Evolutionary conservation across 2,888 invertebrate species (phyloP), one percentile per base, ranked within the genome.

Genomic region (Drosophila formosana): DNA sequence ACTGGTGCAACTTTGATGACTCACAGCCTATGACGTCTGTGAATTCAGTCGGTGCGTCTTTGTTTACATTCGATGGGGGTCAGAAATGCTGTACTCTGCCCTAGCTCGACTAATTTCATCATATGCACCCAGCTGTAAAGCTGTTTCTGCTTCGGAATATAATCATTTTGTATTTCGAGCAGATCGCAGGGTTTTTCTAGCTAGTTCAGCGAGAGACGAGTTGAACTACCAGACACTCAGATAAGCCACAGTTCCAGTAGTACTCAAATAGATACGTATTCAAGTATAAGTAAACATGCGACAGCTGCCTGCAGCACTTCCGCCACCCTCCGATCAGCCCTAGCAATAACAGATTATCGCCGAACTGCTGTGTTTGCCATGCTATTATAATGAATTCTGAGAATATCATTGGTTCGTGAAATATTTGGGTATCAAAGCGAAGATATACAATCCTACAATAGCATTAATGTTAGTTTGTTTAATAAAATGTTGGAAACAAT

Each of bases 21-120:
- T 70, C 75, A 75, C 8, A 6, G n/a, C 23, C 50, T 58, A 26
- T 66, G 71, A 62, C 58, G 62, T 71, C 51, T 26, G 18, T 28
- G 39, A 26, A 34, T 23, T 37, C n/a, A 61, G 37, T 41, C 50
- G 57, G 39, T 64, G 23, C 9, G 66, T 39, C n/a, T 11, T 18
- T 50, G 18, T 41, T 58, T 23, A 13, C 9, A 26, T 46, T 39
- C 30, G 9, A 28, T 49, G 11, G 28, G 13, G 46, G 25, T 37
- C 52, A 7, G 6, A 13, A 41, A 13, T 13, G 18, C 13, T 41
- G 39, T 28, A 45, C 18, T 45, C 5, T 11, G 13, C 23, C 4
- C 9, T 13, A 8, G 18, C 7, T 18, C 18, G 28, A 18, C 3
- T 11, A 18, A 58, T 39, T 58, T 58, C 57, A 58, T 49, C 57